A percentile compares a stretch with the other conserved stretches of the same genome.
Evolutionary conservation across 2,888 invertebrate genomes (phyloP).

Genomic region (Xylocampa areola): DNA sequence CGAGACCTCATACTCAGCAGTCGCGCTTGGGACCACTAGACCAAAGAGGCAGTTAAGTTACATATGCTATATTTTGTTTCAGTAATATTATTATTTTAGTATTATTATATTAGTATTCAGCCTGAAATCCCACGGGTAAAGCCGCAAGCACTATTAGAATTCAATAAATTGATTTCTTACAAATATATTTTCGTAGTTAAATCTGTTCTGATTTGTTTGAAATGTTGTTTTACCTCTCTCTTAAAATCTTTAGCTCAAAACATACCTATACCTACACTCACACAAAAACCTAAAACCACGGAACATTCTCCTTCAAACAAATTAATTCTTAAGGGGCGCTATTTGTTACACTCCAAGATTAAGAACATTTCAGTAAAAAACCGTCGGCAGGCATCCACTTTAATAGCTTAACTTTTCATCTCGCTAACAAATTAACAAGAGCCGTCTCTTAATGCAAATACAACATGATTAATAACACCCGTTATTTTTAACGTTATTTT

Average conservation of each 20-base stretch:
- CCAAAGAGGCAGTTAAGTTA: too few relatives aligned
- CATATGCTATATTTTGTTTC: too few relatives aligned
- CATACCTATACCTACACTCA: neutral
- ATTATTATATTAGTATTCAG: too few relatives aligned
- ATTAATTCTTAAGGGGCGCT: slow-evolving; percentile 84
- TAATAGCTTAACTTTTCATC: slow-evolving; percentile 90
- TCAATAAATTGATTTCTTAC: too few relatives aligned
- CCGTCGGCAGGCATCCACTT: slow-evolving; percentile 67
- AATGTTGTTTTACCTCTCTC: too few relatives aligned
- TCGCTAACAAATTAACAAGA: slow-evolving; percentile 84
- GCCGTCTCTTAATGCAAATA: slow-evolving; percentile 77
- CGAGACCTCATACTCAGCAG: too few relatives aligned
- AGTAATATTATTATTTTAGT: too few relatives aligned
- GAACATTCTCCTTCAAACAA: slow-evolving; percentile 38
- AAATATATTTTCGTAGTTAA: too few relatives aligned
- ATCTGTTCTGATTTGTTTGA: too few relatives aligned
- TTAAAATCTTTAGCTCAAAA: neutral
- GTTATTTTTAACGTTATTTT: slow-evolving; percentile 65
- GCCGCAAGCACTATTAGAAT: too few relatives aligned
- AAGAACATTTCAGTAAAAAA: slow-evolving; percentile 72
- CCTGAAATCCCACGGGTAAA: too few relatives aligned
- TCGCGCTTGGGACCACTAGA: too few relatives aligned
- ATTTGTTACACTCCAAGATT: slow-evolving; percentile 71
- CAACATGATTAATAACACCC: slow-evolving; percentile 79
- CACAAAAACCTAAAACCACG: neutral